These are phyloP conservation scores for Pygathrix nemaeus DNA, from an alignment of 2,113 vertebrate genomes.

Conservation along the genomic window DNA sequence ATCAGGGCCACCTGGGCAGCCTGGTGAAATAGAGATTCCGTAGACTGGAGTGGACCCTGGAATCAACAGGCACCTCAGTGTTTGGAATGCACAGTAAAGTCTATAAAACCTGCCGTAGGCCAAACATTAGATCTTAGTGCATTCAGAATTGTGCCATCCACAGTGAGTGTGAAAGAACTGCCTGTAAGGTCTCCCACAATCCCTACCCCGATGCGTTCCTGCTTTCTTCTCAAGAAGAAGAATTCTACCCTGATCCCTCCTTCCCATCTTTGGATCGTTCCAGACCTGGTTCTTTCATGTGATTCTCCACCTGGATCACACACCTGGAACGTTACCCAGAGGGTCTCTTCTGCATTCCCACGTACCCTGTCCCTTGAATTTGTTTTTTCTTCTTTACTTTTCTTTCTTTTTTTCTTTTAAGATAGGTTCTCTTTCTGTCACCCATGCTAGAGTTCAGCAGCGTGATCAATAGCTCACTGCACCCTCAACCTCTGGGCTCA, in stretches of 20 bases:
- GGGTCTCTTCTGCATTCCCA: not conserved
- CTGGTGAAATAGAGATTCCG: not conserved
- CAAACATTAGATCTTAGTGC: not conserved
- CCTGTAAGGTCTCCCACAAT: not conserved
- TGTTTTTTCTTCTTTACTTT: not conserved
- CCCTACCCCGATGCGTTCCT: not conserved
- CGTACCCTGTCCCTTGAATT: not conserved
- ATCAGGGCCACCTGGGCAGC: not conserved
- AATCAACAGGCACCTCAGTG: not conserved
- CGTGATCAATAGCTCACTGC: too few relatives aligned
- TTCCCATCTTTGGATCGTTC: not conserved
- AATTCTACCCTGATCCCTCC: not conserved
- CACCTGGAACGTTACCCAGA: not conserved
- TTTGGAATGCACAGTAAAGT: not conserved
- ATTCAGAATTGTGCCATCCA: not conserved
- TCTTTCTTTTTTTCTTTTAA: too few relatives aligned
- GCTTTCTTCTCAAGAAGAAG: not conserved
- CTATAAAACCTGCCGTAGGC: not conserved
- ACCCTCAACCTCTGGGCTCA: too few relatives aligned
- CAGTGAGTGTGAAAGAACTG: not conserved
- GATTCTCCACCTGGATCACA: not conserved
- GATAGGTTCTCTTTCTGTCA: too few relatives aligned
- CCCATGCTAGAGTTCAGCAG: too few relatives aligned
- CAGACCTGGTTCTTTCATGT: not conserved
- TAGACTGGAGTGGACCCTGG: not conserved